Evolutionary conservation across 2,797 vertebrate genomes (phyloP).

Genomic region (Lithobates sylvaticus): DNA sequence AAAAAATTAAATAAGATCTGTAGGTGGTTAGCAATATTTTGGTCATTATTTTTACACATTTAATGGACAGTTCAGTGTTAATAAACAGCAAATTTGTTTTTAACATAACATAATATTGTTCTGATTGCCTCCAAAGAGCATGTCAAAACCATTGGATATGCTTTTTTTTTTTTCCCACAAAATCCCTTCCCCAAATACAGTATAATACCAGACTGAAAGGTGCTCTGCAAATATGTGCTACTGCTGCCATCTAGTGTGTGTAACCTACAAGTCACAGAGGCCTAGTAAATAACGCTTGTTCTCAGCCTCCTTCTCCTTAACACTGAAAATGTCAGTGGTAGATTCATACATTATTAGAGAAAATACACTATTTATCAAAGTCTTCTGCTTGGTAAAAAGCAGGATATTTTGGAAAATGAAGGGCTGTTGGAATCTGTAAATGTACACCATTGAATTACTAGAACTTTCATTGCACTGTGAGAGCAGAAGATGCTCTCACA

Average conservation of each 20-base stretch:
- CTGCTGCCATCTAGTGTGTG: constrained; percentile 41
- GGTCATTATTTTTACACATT: background rate
- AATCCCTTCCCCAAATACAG: background rate
- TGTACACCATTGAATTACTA: background rate
- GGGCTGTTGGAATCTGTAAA: background rate
- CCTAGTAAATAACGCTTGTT: no score
- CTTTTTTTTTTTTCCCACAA: background rate
- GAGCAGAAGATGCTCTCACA: no score
- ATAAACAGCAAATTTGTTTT: background rate
- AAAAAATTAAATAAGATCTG: no score
- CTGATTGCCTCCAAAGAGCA: constrained; percentile 2
- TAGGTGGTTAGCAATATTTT: background rate
- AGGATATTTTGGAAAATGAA: background rate
- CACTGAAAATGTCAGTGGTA: background rate
- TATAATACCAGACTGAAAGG: background rate
- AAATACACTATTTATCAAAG: background rate
- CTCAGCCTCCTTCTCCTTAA: background rate
- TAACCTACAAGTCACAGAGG: background rate
- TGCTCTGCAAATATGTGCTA: background rate
- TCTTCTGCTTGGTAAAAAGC: background rate
- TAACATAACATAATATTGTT: background rate
- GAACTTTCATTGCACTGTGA: no score
- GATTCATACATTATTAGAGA: background rate
- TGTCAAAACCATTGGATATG: constrained; percentile 16
- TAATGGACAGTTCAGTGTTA: background rate